Conservation (phyloP, 2,113 vertebrate genomes). For the Erythrocebus patas region DNA sequence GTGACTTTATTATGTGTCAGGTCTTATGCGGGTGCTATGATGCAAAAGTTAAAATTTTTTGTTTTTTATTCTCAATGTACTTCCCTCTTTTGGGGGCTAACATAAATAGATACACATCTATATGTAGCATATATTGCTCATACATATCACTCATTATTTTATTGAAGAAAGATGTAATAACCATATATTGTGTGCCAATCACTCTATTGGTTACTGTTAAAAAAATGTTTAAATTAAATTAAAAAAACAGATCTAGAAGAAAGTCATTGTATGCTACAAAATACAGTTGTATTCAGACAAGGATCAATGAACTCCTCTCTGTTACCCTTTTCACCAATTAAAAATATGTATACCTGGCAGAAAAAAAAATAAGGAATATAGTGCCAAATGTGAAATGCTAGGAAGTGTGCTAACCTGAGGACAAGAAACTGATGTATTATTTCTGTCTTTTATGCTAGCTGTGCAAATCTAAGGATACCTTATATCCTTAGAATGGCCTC, state of each 20-base stretch:
- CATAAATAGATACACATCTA: not conserved
- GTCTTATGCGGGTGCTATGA: not conserved
- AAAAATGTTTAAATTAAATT: not conserved
- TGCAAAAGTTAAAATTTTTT: not conserved
- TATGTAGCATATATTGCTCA: not conserved
- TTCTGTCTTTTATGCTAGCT: not conserved
- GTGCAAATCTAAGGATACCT: not conserved
- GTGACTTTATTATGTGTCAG: not conserved
- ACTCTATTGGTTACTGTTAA: not conserved
- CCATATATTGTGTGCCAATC: not conserved
- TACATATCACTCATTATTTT: not conserved
- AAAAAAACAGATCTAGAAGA: not conserved
- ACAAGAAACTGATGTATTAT: not conserved
- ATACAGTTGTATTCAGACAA: not conserved
- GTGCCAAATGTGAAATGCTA: not conserved
- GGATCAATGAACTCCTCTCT: not conserved
- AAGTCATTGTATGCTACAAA: not conserved
- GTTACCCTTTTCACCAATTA: not conserved
- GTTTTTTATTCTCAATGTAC: not conserved
- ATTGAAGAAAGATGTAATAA: not conserved
- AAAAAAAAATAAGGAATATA: not conserved
- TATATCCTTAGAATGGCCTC: not conserved
- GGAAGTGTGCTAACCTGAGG: not conserved
- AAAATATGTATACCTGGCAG: not conserved
- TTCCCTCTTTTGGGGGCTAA: not conserved